Base-by-base conservation (phyloP, 2,113 vertebrate species). In the Malurus elegans region DNA sequence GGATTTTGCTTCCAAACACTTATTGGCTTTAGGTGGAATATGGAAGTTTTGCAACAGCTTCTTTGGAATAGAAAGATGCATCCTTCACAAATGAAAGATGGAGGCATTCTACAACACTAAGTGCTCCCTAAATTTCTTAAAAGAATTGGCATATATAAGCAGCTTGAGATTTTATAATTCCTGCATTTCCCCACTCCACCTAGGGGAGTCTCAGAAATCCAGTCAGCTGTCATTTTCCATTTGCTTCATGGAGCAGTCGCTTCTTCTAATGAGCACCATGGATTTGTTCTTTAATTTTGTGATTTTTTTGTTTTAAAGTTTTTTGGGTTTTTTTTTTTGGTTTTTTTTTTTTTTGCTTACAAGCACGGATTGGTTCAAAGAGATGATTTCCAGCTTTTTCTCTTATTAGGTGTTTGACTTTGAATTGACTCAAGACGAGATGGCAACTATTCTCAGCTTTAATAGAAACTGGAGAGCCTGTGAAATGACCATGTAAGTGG, bases 401-500 rank as follows among this genome's bases (percentile, higher is more conserved):
- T 88, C 24, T 53, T 92, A 2, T 26, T 85, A 99, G 99, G 98
- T 99, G 58, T 99, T 99, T 98, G 99, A 99, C 96, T 99, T 99
- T 97, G 96, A 98, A n/a, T 94, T 99, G 60, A 98, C 92, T 44
- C 97, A 97, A 7, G 98, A 98, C 20, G 99, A 99, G 24, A 98
- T 99, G 97, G 96, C 98, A 81, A 98, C 98, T 16, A 98, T 99
- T 48, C 94, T 98, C 16, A 97, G 97, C 72, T 99, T 98, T 79
- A 98, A 99, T 62, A 98, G 97, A 93, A 98, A 98, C 97, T 99
- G 98, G 98, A 98, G 99, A 90, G 98, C 47, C 71, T 99, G 98
- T 88, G 95, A 97, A 61, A 96, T 99, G 97, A 54, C 61, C 3
- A 94, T 88, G 99, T 99, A 96, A 98, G 98, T 93, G 24, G 8